Conservation (phyloP, 2,888 invertebrate species). For the Polydrusus tereticollis region DNA sequence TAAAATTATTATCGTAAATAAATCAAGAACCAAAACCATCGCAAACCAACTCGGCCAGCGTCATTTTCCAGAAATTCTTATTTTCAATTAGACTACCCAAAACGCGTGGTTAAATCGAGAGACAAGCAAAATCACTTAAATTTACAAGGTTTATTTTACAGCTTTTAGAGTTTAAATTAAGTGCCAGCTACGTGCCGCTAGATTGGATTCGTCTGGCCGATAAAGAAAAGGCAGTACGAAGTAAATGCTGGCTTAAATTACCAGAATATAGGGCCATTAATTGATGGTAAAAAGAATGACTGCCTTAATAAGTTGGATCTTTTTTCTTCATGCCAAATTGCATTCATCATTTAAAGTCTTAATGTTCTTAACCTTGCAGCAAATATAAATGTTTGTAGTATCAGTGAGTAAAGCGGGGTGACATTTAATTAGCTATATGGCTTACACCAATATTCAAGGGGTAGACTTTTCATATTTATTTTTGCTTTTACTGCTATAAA, state of each 20-base stretch:
- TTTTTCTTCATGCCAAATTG: no score
- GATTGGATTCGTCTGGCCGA: slow-evolving; percentile 43
- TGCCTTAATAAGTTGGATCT: neutral
- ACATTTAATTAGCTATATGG: no score
- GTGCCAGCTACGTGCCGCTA: slow-evolving; percentile 42
- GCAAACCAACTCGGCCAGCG: no score
- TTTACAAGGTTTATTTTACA: slow-evolving; percentile 48
- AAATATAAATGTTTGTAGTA: no score
- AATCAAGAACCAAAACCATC: neutral
- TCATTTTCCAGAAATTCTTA: neutral
- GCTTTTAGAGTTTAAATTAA: slow-evolving; percentile 47
- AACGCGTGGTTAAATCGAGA: slow-evolving; percentile 19
- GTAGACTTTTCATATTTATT: no score
- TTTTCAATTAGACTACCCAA: neutral
- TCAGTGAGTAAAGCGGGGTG: no score
- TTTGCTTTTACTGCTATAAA: no score
- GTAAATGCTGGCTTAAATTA: slow-evolving; percentile 44
- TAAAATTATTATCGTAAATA: neutral
- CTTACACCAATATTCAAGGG: no score
- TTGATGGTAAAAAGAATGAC: slow-evolving; percentile 20
- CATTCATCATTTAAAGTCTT: no score
- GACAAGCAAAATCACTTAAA: slow-evolving; percentile 47
- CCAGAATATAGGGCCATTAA: slow-evolving; percentile 43
- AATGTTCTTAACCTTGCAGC: no score
- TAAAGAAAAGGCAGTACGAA: slow-evolving; percentile 41